These are phyloP conservation scores for Atherinosoma microstoma DNA, from an alignment of 2,797 vertebrate species.

Conservation along the genomic window DNA sequence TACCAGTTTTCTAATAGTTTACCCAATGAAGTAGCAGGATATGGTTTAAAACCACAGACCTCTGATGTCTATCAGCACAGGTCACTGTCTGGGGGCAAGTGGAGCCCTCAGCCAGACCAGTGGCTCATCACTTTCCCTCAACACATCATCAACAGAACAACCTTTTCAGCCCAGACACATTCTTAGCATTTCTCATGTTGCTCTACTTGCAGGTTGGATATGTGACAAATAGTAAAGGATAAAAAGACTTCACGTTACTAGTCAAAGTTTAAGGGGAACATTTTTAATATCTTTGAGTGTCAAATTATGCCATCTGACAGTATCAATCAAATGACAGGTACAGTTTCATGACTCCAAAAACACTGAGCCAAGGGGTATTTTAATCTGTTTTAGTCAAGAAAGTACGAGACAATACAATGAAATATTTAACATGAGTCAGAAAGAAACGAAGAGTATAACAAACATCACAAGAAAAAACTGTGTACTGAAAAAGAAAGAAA, in stretches of 20 bases:
- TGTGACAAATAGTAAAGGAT: constrained; percentile 16
- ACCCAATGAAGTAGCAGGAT: constrained; percentile 35
- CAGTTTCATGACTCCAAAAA: constrained; percentile 1
- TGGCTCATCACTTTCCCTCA: constrained; percentile 65
- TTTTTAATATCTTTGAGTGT: neutral
- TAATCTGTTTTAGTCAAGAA: constrained; percentile 29
- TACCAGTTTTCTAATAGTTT: constrained; percentile 19
- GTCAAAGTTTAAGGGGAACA: constrained; percentile 1
- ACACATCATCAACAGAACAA: constrained; percentile 59
- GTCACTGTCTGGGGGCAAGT: constrained; percentile 71
- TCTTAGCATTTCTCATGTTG: constrained; percentile 49
- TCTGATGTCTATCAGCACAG: constrained; percentile 72
- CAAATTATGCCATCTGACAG: constrained; percentile 2
- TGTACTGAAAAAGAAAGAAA: constrained; percentile 22
- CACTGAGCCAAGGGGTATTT: constrained; percentile 6
- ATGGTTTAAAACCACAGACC: constrained; percentile 42
- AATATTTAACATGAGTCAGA: constrained; percentile 49
- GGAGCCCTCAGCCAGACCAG: constrained; percentile 64
- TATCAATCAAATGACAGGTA: constrained; percentile 6
- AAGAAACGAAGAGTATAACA: constrained; percentile 12
- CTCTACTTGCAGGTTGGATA: constrained; percentile 6
- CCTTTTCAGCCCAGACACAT: constrained; percentile 50
- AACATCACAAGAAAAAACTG: constrained; percentile 22
- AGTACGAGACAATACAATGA: constrained; percentile 31
- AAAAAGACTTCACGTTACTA: neutral